phyloP scores from a whole-genome alignment of 2,888 invertebrate genomes.

The Leptopterna dolabrata region DNA sequence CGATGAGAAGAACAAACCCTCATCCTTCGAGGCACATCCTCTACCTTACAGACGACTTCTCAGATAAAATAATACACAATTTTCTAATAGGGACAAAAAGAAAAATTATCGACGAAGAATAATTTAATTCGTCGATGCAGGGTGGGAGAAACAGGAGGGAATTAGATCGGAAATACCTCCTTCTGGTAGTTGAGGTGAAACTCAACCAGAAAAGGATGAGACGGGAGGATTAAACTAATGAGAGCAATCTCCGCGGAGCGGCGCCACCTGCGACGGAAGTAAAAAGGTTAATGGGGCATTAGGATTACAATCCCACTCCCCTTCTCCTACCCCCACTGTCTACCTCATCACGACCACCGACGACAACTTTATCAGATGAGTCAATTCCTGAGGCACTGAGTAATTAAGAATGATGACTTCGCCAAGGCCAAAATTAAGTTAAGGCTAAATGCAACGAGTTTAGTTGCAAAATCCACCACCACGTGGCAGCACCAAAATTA shows the following conservation, averaged over 20 bases:
- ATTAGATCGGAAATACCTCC: background rate
- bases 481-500: no score
- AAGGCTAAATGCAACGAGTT: no score
- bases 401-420: slow-evolving; percentile 42
- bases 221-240: slow-evolving; percentile 21
- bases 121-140: background rate
- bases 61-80: no score
- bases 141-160: background rate
- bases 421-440: background rate
- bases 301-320: slow-evolving; percentile 31
- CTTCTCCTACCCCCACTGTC: background rate
- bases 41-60: no score
- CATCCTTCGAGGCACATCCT: no score
- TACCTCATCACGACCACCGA: background rate
- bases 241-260: slow-evolving; percentile 34
- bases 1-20: no score
- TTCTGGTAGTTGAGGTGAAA: background rate
- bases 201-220: background rate
- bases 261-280: slow-evolving; percentile 34
- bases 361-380: slow-evolving; percentile 5
- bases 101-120: background rate
- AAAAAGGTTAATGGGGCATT: slow-evolving; percentile 49
- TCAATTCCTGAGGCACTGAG: slow-evolving; percentile 12
- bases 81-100: no score
- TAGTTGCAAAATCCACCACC: no score